Percentiles rank a stretch among this genome's conserved stretches.
Evolutionary conservation across 2,113 vertebrate species (phyloP).

Genomic region (Numenius arquata): DNA sequence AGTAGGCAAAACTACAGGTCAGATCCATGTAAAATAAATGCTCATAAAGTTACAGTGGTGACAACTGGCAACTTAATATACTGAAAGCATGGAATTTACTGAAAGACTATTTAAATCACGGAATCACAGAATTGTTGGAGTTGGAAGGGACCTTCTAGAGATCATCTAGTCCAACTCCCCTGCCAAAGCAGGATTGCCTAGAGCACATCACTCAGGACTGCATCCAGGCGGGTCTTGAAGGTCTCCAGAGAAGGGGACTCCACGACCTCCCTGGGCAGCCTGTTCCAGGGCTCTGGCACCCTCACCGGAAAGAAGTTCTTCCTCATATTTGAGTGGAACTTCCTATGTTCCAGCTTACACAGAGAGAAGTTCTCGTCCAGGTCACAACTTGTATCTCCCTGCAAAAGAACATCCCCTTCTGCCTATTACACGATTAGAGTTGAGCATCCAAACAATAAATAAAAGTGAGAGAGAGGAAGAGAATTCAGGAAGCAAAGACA

Average conservation of each 20-base stretch:
- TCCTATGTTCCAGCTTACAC: no score
- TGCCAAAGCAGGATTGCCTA: no score
- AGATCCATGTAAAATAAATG: background rate
- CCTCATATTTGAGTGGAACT: no score
- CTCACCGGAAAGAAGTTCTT: no score
- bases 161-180: no score
- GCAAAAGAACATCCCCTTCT: background rate
- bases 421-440: background rate
- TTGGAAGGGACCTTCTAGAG: no score
- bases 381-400: background rate
- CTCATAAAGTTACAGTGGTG: background rate
- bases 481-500: background rate
- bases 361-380: background rate
- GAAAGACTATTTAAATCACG: background rate
- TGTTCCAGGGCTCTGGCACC: no score
- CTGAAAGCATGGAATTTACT: background rate
- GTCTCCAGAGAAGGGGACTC: no score
- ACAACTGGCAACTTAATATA: background rate
- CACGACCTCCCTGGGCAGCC: no score
- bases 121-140: no score
- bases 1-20: background rate
- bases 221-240: no score
- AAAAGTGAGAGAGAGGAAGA: background rate
- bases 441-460: background rate
- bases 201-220: no score